Evolutionary conservation across 1,140 invertebrate genomes (phyloP), one percentile per base, ranked within the genome.

Genomic region (Chelonus insularis): DNA sequence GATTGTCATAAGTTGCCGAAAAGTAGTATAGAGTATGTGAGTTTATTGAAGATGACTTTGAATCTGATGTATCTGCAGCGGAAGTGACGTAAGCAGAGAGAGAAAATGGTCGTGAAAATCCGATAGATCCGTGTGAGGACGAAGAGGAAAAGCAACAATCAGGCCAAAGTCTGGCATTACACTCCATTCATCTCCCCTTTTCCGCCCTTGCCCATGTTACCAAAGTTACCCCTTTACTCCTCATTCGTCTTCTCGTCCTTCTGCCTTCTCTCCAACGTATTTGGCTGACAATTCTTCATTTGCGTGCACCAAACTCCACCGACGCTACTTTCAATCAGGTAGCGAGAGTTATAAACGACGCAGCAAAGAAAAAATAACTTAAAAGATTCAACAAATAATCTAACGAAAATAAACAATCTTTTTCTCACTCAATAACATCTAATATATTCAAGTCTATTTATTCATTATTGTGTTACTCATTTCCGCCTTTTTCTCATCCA

Each of bases 251-350:
- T 60, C 72, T 50, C 63, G 39, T 56, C 57, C 57, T 18, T 60
- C 61, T 64, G 55, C 59, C 64, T 60, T 58, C 58, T 66, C 70
- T 62, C 62, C 58, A 69, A 62, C 69, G 67, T 70, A 74, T 77
- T 80, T 74, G 70, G 70, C 76, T 76, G 74, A 79, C 79, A 80
- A 81, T 81, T 81, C 79, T 79, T 81, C 79, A 80, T 81, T 80
- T 80, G 77, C 75, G 73, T 78, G 70, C 74, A 69, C 70, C 74
- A 77, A 78, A 78, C 71, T 76, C 67, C 57, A 68, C 64, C 12
- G n/a, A 18, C 12, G 16, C 41, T 18, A 16, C 65, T 58, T 65
- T 61, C 50, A 56, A 59, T 64, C 60, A 69, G 25, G 23, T 69
- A 71, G 69, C 63, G 69, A 77, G 68, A 63, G 70, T 65, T 74